Conservation (phyloP, 2,113 vertebrate genomes). For the Campylomormyrus tamandua region DNA sequence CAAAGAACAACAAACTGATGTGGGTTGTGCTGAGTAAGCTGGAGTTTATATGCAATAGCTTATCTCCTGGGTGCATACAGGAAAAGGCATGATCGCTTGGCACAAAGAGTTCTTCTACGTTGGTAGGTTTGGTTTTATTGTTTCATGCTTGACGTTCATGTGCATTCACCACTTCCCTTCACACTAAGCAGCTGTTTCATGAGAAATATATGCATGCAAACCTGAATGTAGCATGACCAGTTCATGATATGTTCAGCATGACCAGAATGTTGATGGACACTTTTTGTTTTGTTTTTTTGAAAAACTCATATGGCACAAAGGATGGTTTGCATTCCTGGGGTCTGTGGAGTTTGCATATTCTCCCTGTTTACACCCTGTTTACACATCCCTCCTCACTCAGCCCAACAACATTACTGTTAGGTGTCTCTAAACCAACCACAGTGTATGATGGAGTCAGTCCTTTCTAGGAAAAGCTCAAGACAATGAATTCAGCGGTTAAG, state of each 20-base stretch:
- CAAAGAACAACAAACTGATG: neutral
- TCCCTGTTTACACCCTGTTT: neutral
- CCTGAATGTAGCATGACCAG: neutral
- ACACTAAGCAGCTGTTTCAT: neutral
- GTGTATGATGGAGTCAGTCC: neutral
- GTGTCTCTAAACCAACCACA: neutral
- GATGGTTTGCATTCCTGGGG: neutral
- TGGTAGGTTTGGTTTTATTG: neutral
- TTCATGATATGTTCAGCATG: no score
- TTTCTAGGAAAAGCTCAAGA: neutral
- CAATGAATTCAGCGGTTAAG: neutral
- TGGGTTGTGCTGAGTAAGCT: neutral
- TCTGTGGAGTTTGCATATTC: neutral
- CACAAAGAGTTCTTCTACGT: neutral
- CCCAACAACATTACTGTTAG: neutral
- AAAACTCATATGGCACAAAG: neutral
- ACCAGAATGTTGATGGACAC: no score
- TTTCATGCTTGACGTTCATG: neutral
- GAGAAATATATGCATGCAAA: neutral
- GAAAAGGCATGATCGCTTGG: neutral
- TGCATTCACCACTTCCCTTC: neutral
- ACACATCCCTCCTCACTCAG: neutral
- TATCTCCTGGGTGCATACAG: neutral
- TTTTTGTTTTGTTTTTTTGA: neutral
- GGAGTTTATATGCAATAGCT: neutral